These are phyloP conservation scores for Caretta caretta DNA, from an alignment of 2,113 vertebrate species.

Conservation along the genomic window DNA sequence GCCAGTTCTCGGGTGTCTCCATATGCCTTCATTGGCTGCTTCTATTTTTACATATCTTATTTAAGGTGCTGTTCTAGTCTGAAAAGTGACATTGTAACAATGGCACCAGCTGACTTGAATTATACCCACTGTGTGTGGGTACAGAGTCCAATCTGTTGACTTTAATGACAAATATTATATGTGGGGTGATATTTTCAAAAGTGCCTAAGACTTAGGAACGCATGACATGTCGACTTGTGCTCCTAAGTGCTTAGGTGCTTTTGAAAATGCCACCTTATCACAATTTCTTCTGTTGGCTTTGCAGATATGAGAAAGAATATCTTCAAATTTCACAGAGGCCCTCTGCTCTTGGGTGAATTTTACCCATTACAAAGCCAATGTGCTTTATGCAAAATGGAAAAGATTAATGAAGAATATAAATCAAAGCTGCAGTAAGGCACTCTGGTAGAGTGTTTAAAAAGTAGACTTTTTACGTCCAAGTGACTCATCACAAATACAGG, in stretches of 20 bases:
- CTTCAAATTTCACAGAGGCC: background rate
- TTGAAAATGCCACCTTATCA: background rate
- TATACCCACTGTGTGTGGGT: too few relatives aligned
- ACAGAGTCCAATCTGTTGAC: too few relatives aligned
- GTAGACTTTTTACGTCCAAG: background rate
- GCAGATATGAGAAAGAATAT: background rate
- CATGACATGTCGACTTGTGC: rapidly evolving
- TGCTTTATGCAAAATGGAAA: background rate
- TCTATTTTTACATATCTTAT: background rate
- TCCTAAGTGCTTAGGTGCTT: background rate
- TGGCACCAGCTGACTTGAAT: background rate
- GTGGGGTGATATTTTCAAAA: background rate
- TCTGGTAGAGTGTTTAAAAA: background rate
- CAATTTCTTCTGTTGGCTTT: background rate
- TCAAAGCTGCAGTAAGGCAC: background rate
- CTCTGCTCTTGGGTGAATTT: background rate
- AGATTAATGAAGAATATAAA: background rate
- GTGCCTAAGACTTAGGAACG: background rate
- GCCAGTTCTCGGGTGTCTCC: background rate
- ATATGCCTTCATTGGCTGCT: background rate
- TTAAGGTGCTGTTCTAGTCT: background rate
- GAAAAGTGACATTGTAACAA: background rate
- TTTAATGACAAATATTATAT: background rate
- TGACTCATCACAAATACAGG: background rate
- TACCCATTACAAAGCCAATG: background rate